Base-by-base conservation (phyloP, 2,888 invertebrate genomes). In the Ametastegia equiseti region DNA sequence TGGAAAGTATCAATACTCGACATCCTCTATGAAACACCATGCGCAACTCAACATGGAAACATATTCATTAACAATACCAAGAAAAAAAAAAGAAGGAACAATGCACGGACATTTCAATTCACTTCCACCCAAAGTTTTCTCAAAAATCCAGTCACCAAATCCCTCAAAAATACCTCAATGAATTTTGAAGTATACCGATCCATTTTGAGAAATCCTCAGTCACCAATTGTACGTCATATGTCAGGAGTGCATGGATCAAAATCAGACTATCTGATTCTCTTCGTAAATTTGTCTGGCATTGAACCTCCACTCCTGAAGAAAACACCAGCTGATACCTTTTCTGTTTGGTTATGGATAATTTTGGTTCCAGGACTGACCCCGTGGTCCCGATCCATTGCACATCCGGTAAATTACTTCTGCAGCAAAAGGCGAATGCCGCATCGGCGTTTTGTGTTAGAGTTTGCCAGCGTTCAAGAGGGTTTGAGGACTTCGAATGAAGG, bases 401-500 rank as follows among this genome's bases (percentile, higher is more conserved):
- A 67, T 39, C 19, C 65, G 65, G 45, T 23, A n/a, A 30, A 47
- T 45, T 36, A 71, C 30, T 45, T 71, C 47, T 11, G 30, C n/a
- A 63, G 7, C 7, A 30, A 63, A 63, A 30, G 63, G 63, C 63
- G n/a, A 63, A 33, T 15, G 33, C 33, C 63, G 33, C 54, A 23
- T 54, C 23, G 54, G 54, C 54, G 54, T 69, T 42, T 69, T 23
- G 69, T 19, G 42, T 47, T 75, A 33, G 19, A 75, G 45, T 39
- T n/a, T 63, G 45, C 36, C 63, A 45, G 60, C 65, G 47, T 65
- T 78, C 77, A 60, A 81, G 81, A 63, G 65, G 77, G 63, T 81
- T 75, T 27, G 73, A 45, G 65, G 47, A 54, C 39, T 23, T 50
- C 23, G 60, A 30, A 60, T 60, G 60, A 60, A 60, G 60, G 60